Conservation (phyloP, 23 tunicate genomes). For the Ciona savignyi region DNA sequence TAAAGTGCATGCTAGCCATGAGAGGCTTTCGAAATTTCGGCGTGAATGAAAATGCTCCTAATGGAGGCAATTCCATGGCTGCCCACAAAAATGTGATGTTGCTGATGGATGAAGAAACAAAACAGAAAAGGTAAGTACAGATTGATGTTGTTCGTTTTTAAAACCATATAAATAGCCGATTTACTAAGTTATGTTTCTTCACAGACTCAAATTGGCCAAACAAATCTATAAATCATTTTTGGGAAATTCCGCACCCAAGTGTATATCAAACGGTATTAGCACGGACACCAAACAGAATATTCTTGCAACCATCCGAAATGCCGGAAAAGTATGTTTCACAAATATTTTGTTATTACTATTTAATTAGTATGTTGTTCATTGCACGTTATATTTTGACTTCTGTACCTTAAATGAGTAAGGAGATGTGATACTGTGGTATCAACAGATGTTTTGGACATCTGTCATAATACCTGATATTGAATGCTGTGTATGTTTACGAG, state of each 20-base stretch:
- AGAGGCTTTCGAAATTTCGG: slow-evolving; percentile 86
- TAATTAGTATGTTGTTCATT: too few species aligned
- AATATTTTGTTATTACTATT: too few species aligned
- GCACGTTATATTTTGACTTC: too few species aligned
- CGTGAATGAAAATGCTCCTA: slow-evolving; percentile 25
- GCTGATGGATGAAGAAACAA: slow-evolving; percentile 19
- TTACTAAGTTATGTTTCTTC: too few species aligned
- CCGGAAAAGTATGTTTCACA: background rate
- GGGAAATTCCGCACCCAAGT: background rate
- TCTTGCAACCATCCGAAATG: background rate
- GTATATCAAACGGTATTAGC: background rate
- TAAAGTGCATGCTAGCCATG: slow-evolving; percentile 81
- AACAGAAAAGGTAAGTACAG: slow-evolving; percentile 16
- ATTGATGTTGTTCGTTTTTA: too few species aligned
- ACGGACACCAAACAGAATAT: background rate
- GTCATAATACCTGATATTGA: too few species aligned
- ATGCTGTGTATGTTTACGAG: too few species aligned
- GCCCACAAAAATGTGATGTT: slow-evolving; percentile 30
- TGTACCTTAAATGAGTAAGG: too few species aligned
- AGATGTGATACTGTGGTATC: too few species aligned
- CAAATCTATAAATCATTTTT: background rate
- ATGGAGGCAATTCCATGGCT: slow-evolving; percentile 67
- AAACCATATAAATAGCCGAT: too few species aligned
- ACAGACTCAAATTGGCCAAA: background rate
- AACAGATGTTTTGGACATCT: too few species aligned